Base-by-base conservation (phyloP, 2,797 vertebrate genomes). In the Muscicapa striata region DNA sequence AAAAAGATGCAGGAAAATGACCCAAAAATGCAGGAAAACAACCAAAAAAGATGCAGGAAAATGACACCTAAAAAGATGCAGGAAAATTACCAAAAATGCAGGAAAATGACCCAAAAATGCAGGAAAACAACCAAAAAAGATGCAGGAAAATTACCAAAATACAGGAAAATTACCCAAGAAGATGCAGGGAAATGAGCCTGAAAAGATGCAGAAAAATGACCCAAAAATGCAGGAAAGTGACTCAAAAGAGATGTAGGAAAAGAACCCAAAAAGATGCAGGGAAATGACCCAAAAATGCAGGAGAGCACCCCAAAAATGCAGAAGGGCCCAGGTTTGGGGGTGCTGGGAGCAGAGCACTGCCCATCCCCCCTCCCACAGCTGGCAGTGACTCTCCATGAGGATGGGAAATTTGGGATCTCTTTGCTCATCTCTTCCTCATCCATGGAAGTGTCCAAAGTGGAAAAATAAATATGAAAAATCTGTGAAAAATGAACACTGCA, bases 281-380 rank as follows among this genome's bases (percentile, higher is more conserved):
- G 32, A 34, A 34, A 34, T 34, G 34, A 34, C 34, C 34, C 34
- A 34, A 34, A 34, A 34, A 34, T 34, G 34, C 34, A 34, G 34
- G 34, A 34, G n/a, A n/a, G n/a, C n/a, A 45, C 61, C 7, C 38
- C 38, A 11, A 38, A 38, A 11, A 38, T 34, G 34, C 34, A 34
- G 34, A 34, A 34, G n/a, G 22, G 0, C 4, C 5, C 27, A 24
- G 9, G 3, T 22, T 29, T 11, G n/a, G 43, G 2, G 26, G n/a
- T 13, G n/a, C 62, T 34, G 66, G 52, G 45, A 51, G 38, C 54
- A 58, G 51, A 58, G 32, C 18, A 0, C 70, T 13, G 9, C n/a
- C 52, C 15, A n/a, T n/a, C n/a, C n/a, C 68, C 40, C 17, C 26
- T 6, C 69, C 52, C 15, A 8, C 38, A 9, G 45, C 40, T 13